phyloP scores from a whole-genome alignment of 2,113 vertebrate species.

The Saccopteryx bilineata region DNA sequence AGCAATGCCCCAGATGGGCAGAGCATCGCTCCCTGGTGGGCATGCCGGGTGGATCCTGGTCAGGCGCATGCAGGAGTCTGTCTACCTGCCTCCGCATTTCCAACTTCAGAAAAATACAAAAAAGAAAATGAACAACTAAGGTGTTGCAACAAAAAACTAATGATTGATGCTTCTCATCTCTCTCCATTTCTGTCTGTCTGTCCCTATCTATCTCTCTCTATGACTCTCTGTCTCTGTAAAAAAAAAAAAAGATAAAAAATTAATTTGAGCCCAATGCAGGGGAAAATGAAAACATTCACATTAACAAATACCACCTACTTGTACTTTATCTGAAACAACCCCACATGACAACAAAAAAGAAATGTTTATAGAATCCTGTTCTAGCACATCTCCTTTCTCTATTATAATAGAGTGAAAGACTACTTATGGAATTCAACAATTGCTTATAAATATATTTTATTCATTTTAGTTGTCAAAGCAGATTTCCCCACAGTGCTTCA shows the following conservation, averaged over 20 bases:
- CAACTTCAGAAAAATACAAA: too few species aligned
- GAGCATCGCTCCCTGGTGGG: too few species aligned
- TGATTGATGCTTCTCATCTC: too few species aligned
- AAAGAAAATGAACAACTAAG: too few species aligned
- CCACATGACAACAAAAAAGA: neutral
- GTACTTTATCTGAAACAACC: neutral
- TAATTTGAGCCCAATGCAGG: neutral
- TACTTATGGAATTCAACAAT: neutral
- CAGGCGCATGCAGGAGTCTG: too few species aligned
- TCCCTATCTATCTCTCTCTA: too few species aligned
- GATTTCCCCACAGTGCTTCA: neutral
- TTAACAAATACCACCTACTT: neutral
- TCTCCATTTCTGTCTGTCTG: too few species aligned
- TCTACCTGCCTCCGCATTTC: too few species aligned
- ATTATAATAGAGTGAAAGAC: neutral
- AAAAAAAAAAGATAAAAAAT: neutral
- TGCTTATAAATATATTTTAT: neutral
- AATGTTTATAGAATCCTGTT: neutral
- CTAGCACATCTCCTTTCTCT: neutral
- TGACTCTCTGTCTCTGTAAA: too few species aligned
- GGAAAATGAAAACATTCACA: neutral
- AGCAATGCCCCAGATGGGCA: too few species aligned
- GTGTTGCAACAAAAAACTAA: too few species aligned
- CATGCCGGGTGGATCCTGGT: too few species aligned
- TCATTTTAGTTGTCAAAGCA: neutral